phyloP scores from a whole-genome alignment of 2,888 invertebrate species.

The Sclerodermus sp. region DNA sequence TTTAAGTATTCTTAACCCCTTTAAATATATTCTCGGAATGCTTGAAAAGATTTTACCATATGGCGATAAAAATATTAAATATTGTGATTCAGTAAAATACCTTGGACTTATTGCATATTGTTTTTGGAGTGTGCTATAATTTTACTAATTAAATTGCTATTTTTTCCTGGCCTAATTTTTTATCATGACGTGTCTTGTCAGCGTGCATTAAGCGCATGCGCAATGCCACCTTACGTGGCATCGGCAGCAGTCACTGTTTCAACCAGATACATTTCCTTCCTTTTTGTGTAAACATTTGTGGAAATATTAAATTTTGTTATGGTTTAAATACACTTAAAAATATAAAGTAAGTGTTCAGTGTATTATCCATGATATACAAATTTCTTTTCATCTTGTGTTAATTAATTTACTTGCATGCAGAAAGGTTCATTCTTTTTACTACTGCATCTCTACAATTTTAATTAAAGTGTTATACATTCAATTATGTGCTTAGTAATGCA shows the following conservation, averaged over 20 bases:
- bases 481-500: not conserved
- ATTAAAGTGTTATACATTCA: not conserved
- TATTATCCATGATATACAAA: not conserved
- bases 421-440: slow-evolving; percentile 29
- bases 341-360: slow-evolving; percentile 40
- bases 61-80: no score
- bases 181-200: slow-evolving; percentile 43
- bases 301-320: slow-evolving; percentile 46
- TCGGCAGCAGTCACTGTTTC: slow-evolving; percentile 45
- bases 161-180: not conserved
- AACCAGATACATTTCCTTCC: slow-evolving; percentile 40
- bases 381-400: not conserved
- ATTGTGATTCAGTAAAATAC: no score
- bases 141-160: slow-evolving; percentile 13
- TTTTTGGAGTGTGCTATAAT: no score
- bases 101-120: no score
- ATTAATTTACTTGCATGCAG: slow-evolving; percentile 18
- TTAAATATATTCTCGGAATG: no score
- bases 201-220: slow-evolving; percentile 59
- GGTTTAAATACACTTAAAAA: slow-evolving; percentile 39
- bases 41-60: no score
- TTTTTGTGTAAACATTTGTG: slow-evolving; percentile 47
- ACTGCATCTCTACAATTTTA: slow-evolving; percentile 11
- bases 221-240: slow-evolving; percentile 66
- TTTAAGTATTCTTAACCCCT: no score